Evolutionary conservation across 2,888 invertebrate genomes (phyloP), one percentile per base, ranked within the genome.

Genomic region (Caenorhabditis sp.): DNA sequence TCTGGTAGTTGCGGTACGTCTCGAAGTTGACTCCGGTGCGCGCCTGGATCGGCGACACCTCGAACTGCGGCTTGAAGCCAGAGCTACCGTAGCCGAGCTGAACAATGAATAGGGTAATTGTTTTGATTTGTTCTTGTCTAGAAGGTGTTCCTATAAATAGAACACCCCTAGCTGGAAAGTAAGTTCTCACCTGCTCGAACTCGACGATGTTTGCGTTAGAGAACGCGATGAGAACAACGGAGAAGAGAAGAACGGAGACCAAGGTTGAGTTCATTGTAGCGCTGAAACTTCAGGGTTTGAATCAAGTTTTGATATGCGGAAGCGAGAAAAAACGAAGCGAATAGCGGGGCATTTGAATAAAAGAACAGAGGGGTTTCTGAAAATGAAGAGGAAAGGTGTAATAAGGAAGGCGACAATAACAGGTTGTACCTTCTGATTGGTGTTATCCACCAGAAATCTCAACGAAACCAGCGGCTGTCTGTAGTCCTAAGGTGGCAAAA

Each of bases 251-350:
- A 24, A 56, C 1, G 58, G 75, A 44, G 75, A 64, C 81, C 81
- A 81, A 81, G 81, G 26, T 69, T 70, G 81, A 75, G 69, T 63
- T 54, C 81, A 81, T 81, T 69, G 56, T 51, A 10, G 16, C 61
- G 41, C 61, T 73, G 51, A n/a, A 63, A 51, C 1, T 22, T 7
- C 3, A 16, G 63, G 24, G 5, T 22, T 44, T 47, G 6, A 31
- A 41, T 35, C 16, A 12, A 12, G 12, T 38, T 38, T 12, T 10
- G 12, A 12, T 38, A 38, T 2, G n/a, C 19, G 41, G 16, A 49
- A 44, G 31, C 6, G 24, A 41, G 26, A 63, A 35, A 26, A 51
- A 47, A 56, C 6, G 24, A 64, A 54, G 41, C 63, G 41, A 49
- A 64, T 16, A 47, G 19, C 41, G 16, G 38, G 16, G 28, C 31